Base-by-base conservation (phyloP, 2,888 invertebrate species). In the Drosophila nr. fundita region DNA sequence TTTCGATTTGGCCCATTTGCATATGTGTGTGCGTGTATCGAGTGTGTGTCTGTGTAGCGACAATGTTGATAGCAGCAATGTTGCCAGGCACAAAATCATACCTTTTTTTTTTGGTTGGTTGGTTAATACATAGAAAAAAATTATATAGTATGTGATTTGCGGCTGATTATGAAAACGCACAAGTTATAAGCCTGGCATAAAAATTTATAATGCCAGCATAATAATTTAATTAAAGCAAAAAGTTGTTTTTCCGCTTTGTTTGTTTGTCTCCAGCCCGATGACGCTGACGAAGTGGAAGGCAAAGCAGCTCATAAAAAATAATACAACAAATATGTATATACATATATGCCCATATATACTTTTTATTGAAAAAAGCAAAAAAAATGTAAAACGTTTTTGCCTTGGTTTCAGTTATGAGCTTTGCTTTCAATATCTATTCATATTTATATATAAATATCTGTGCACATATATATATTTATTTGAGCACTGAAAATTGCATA, bases 1-100 rank as follows among this genome's bases (percentile, higher is more conserved):
- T 62, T 79, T 68, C 87, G 82, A 83, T 86, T 85, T 87, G 82
- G 74, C 72, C 80, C 83, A 87, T 83, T 83, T 79, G 83, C 83
- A 83, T 83, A 76, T 81, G 55, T 58, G 54, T 40, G 32, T 50
- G 5, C 10, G 29, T 18, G n/a, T 29, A 18, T 48, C 1, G 45
- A 24, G 15, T 15, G 8, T 27, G 52, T 21, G 30, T 15, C 4
- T 11, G 3, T 63, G 0, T 27, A 58, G 57, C 73, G 60, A 74
- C 68, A 68, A 63, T 68, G 54, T 40, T 73, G 61, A n/a, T 55
- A n/a, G 58, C 73, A 73, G 49, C 70, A 80, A 66, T 77, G 64
- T 42, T 76, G 73, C 63, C 50, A 57, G 68, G 54, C 50, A 21
- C 34, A 59, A 53, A 62, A n/a, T 32, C 18, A 38, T 6, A 55